A percentile compares a stretch with the other conserved stretches of the same genome.
Conservation (phyloP, 2,797 vertebrate genomes). For the Odontamblyopus lacepedii region DNA sequence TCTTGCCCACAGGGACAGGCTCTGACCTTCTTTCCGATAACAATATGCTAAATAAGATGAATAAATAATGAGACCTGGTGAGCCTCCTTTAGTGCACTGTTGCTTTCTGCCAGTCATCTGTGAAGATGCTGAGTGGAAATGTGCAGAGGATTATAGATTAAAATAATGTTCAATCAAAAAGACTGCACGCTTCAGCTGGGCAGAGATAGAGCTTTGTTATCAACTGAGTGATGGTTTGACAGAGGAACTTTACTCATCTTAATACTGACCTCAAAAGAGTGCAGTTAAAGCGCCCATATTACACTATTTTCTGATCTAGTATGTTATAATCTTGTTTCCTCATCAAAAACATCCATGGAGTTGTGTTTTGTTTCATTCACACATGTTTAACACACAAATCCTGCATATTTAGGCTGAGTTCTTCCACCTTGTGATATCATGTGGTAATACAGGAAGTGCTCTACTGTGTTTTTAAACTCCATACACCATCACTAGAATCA, state of each 20-base stretch:
- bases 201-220: neutral
- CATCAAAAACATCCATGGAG: too few species aligned
- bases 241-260: neutral
- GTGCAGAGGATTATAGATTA: slow-evolving; percentile 4
- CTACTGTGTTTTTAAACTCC: too few species aligned
- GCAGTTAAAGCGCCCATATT: neutral
- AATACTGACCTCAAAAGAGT: neutral
- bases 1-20: neutral
- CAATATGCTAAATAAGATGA: neutral
- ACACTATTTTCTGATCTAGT: too few species aligned
- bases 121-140: slow-evolving; percentile 2
- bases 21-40: neutral
- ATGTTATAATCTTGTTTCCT: too few species aligned
- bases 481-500: too few species aligned
- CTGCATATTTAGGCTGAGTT: too few species aligned
- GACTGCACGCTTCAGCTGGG: slow-evolving; percentile 1
- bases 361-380: too few species aligned
- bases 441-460: too few species aligned
- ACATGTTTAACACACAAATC: too few species aligned
- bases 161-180: slow-evolving; percentile 1
- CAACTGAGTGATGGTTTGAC: neutral
- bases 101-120: slow-evolving; percentile 6
- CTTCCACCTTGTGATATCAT: too few species aligned
- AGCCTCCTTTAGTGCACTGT: neutral
- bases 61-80: neutral